Evolutionary conservation across 2,888 invertebrate genomes (phyloP).

Genomic region (Branchipolynoe longqiensis): DNA sequence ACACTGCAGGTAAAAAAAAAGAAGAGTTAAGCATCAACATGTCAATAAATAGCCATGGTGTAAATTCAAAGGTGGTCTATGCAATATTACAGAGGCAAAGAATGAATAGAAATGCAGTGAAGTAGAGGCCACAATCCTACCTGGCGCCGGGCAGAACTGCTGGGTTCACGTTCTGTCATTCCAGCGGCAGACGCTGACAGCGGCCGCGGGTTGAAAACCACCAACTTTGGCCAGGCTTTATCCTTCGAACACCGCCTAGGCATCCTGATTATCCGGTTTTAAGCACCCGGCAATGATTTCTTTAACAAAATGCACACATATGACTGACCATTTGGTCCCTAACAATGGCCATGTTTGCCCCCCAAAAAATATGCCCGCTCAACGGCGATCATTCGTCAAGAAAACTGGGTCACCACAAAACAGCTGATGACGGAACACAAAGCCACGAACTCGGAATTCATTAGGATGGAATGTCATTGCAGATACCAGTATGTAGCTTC

Average conservation of each 20-base stretch:
- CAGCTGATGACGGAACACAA: constrained; percentile 55
- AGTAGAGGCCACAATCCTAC: not conserved
- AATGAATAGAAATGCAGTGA: too few relatives aligned
- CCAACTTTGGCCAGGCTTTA: constrained; percentile 10
- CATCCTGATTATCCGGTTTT: not conserved
- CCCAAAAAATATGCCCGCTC: constrained; percentile 16
- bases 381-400: constrained; percentile 33
- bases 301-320: not conserved
- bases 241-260: constrained; percentile 1
- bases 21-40: too few relatives aligned
- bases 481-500: not conserved
- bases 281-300: not conserved
- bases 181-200: constrained; percentile 36
- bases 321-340: not conserved
- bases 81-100: too few relatives aligned
- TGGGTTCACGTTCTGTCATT: constrained; percentile 30
- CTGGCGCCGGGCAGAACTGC: not conserved
- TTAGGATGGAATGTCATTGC: constrained; percentile 27
- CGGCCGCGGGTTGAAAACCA: constrained; percentile 23
- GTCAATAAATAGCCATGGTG: too few relatives aligned
- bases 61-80: too few relatives aligned
- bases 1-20: too few relatives aligned
- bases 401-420: constrained; percentile 45
- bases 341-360: constrained; percentile 13
- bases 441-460: constrained; percentile 15